These are phyloP conservation scores for Scartelaos histophorus DNA, from an alignment of 2,113 vertebrate species.

Conservation along the genomic window DNA sequence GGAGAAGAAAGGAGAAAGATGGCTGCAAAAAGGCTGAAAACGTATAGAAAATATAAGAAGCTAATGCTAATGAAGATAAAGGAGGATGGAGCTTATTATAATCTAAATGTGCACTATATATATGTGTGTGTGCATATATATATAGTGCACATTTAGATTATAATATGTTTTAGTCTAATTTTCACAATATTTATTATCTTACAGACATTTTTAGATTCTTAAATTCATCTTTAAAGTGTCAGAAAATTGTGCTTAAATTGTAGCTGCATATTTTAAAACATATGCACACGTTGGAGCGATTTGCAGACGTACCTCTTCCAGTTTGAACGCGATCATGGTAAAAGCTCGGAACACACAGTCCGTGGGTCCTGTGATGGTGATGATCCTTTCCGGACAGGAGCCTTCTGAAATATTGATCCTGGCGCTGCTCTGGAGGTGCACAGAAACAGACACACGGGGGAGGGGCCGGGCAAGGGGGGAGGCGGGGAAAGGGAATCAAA, in stretches of 20 bases:
- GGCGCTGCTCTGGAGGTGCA: constrained; percentile 83
- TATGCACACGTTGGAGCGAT: neutral
- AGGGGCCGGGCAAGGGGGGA: neutral
- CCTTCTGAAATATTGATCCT: constrained; percentile 94
- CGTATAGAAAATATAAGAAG: neutral
- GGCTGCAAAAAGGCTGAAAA: neutral
- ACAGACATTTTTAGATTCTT: too few species aligned
- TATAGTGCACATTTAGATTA: too few species aligned
- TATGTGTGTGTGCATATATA: too few species aligned
- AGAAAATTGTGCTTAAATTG: too few species aligned
- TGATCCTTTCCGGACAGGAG: constrained; percentile 90
- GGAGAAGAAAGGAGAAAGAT: neutral
- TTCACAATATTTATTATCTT: too few species aligned
- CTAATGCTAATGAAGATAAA: neutral
- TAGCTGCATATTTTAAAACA: too few species aligned
- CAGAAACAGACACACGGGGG: neutral
- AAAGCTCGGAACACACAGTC: constrained; percentile 89
- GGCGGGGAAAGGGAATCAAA: constrained; percentile 4
- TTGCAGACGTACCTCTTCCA: constrained; percentile 82
- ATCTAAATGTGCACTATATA: neutral
- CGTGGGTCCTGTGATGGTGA: constrained; percentile 90
- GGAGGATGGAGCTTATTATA: neutral
- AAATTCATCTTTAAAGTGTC: too few species aligned
- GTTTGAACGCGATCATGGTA: constrained; percentile 92
- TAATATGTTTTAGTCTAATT: too few species aligned